A percentile compares a stretch with the other conserved stretches of the same genome.
Conservation (phyloP, 1,140 invertebrate genomes). For the Thalassaphorura encarpata region DNA sequence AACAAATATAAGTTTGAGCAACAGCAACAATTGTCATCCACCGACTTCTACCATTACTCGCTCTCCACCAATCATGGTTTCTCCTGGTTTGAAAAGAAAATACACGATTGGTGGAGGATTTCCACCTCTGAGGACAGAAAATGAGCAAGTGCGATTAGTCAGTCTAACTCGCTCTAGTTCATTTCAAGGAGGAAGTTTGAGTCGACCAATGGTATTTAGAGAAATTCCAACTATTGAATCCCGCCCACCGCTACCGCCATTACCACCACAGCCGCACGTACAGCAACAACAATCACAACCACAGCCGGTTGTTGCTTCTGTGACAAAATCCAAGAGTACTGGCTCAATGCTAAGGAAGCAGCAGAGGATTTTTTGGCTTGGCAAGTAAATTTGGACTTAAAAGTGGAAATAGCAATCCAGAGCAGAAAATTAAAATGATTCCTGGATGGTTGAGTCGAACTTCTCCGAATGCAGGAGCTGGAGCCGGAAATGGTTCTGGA, state of each 20-base stretch:
- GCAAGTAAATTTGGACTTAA: constrained; percentile 1
- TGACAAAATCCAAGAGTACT: constrained; percentile 19
- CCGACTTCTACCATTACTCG: neutral
- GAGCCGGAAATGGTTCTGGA: no score
- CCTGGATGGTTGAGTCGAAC: neutral
- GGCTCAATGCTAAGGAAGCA: constrained; percentile 10
- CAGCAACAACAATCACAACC: neutral
- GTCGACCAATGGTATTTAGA: neutral
- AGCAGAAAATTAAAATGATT: neutral
- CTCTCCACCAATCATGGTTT: neutral
- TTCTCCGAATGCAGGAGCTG: no score
- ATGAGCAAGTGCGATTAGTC: neutral
- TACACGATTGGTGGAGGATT: constrained; percentile 23
- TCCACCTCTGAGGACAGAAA: neutral
- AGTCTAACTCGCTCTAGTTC: constrained; percentile 17
- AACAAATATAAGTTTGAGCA: neutral
- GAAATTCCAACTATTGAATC: neutral
- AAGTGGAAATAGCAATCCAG: neutral
- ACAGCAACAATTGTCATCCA: neutral
- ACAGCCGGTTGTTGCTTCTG: neutral
- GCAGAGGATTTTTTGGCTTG: constrained; percentile 1
- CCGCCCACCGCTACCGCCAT: neutral
- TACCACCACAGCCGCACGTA: neutral
- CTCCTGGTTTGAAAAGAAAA: constrained; percentile 1
- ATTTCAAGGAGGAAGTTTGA: constrained; percentile 8